These are phyloP conservation scores for Drosophila micromelanica DNA, from an alignment of 1,140 invertebrate species.

Conservation along the genomic window DNA sequence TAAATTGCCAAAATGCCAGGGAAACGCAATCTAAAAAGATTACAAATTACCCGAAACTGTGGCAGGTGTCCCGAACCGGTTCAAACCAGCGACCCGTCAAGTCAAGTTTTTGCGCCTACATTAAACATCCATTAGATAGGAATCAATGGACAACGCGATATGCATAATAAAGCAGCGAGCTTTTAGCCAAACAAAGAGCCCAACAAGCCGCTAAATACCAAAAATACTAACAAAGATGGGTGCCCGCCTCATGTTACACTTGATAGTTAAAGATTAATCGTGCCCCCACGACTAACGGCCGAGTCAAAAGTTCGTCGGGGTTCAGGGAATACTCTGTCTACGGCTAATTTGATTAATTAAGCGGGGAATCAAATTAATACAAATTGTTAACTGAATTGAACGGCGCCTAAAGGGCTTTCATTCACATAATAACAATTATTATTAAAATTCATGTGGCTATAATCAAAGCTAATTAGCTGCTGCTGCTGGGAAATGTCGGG, in stretches of 20 bases:
- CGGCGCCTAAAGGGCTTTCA: slow-evolving; percentile 38
- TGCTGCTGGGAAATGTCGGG: slow-evolving; percentile 1
- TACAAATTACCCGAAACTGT: slow-evolving; percentile 32
- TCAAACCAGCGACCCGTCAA: slow-evolving; percentile 28
- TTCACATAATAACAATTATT: slow-evolving; percentile 55
- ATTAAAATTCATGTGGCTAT: slow-evolving; percentile 15
- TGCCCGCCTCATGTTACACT: slow-evolving; percentile 68
- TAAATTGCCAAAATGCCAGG: slow-evolving; percentile 43
- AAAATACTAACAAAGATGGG: slow-evolving; percentile 19
- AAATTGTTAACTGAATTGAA: slow-evolving; percentile 12
- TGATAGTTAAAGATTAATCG: slow-evolving; percentile 62
- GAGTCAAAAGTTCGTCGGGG: slow-evolving; percentile 40
- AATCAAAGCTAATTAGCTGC: slow-evolving; percentile 20
- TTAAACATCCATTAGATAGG: slow-evolving; percentile 37
- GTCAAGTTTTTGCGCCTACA: slow-evolving; percentile 20
- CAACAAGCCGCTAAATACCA: slow-evolving; percentile 58
- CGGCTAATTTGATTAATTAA: slow-evolving; percentile 72
- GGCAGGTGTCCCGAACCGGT: slow-evolving; percentile 31
- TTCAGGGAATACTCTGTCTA: slow-evolving; percentile 29
- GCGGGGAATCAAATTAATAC: slow-evolving; percentile 10
- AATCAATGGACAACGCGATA: slow-evolving; percentile 26
- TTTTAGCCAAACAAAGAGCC: slow-evolving; percentile 20
- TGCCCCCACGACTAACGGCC: not conserved
- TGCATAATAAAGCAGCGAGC: slow-evolving; percentile 15
- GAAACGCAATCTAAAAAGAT: slow-evolving; percentile 11